Conservation (phyloP, 2,888 invertebrate genomes). For the Branchipolynoe longqiensis region DNA sequence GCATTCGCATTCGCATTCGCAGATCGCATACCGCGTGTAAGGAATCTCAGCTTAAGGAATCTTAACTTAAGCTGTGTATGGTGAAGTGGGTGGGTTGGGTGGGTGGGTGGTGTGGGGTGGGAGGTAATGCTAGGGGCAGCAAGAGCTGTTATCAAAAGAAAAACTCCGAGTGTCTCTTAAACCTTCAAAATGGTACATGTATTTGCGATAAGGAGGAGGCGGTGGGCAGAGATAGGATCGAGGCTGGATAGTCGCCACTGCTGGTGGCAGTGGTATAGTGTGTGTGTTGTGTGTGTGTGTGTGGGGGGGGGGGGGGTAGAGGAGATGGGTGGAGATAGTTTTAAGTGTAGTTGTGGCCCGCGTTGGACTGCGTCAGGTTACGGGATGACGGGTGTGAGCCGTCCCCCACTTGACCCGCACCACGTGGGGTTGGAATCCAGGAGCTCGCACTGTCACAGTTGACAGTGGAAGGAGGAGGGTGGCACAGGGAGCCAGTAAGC, state of each 20-base stretch:
- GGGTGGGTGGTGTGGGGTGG: not conserved
- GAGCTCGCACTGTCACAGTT: not conserved
- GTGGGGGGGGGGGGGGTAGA: not conserved
- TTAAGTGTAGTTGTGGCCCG: not conserved
- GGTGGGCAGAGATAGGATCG: slow-evolving; percentile 23
- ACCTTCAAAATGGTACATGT: slow-evolving; percentile 46
- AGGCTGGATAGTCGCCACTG: too few relatives aligned
- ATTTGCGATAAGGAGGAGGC: slow-evolving; percentile 11
- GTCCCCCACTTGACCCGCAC: too few relatives aligned
- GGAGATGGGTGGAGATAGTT: not conserved
- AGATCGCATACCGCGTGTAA: too few relatives aligned
- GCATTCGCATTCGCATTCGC: too few relatives aligned
- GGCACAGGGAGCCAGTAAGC: not conserved
- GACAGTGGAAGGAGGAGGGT: not conserved
- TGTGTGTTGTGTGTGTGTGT: too few relatives aligned
- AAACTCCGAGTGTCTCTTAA: slow-evolving; percentile 44
- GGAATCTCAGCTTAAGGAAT: too few relatives aligned
- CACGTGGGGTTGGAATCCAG: not conserved
- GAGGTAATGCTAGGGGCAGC: not conserved
- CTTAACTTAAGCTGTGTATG: too few relatives aligned
- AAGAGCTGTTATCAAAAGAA: slow-evolving; percentile 8
- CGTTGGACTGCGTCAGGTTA: not conserved
- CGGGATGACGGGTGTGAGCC: not conserved
- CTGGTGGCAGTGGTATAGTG: not conserved
- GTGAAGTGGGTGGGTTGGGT: too few relatives aligned